A percentile compares a stretch with the other conserved stretches of the same genome.
phyloP scores from a whole-genome alignment of 2,797 vertebrate genomes.

The Iguana delicatissima region DNA sequence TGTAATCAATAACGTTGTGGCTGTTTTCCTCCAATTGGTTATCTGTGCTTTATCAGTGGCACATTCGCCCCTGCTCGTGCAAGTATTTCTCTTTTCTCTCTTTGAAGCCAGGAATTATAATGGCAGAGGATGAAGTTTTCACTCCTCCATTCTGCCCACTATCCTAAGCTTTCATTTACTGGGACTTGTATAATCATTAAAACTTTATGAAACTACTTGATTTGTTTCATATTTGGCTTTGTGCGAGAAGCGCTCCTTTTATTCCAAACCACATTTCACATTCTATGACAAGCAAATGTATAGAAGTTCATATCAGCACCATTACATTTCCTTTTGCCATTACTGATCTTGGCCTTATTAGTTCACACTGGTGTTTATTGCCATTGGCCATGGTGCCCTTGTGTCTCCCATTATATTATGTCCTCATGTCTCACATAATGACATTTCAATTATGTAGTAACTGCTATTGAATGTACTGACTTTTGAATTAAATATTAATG shows the following conservation, averaged over 20 bases:
- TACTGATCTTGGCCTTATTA: background rate
- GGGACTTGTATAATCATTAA: background rate
- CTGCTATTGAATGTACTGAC: too few species aligned
- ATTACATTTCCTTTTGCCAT: background rate
- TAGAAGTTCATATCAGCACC: background rate
- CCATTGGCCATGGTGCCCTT: background rate
- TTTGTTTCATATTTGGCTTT: background rate
- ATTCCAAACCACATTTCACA: background rate
- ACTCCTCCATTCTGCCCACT: background rate
- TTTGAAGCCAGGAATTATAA: background rate
- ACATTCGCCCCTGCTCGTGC: too few species aligned
- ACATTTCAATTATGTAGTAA: background rate
- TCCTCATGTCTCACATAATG: too few species aligned
- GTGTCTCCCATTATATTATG: background rate
- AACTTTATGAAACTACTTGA: background rate
- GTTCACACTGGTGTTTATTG: background rate
- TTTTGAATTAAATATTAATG: too few species aligned
- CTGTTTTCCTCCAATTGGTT: too few species aligned
- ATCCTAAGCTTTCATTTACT: background rate
- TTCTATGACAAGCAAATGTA: background rate
- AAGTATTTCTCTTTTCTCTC: too few species aligned
- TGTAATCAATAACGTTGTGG: too few species aligned
- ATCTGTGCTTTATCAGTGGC: too few species aligned
- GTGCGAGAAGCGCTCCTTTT: background rate
- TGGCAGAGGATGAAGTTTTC: background rate